Base-by-base conservation (phyloP, 2,797 vertebrate species). In the Mus spretus region DNA sequence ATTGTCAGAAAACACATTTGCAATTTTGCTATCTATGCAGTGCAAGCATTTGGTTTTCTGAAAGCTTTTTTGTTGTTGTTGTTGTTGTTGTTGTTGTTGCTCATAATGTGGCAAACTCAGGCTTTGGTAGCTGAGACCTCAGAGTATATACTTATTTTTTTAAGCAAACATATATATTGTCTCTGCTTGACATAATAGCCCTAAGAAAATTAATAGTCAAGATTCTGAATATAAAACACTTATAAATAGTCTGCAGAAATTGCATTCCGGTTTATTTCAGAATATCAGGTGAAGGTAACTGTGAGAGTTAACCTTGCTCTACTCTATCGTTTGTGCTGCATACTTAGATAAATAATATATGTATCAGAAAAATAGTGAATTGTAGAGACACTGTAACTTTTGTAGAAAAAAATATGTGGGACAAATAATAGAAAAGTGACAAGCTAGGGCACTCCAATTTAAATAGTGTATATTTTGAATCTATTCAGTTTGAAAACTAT, bases 181-280 rank as follows among this genome's bases (percentile, higher is more conserved):
- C 50, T 11, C 8, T 70, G 72, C 7, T 4, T 77, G 44, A 83
- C 53, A 9, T 0, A 19, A 4, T 53, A 53, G 6, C 34, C 9
- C 72, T 55, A 86, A 88, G n/a, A 8, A 79, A 93, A 79, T 93
- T 85, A 94, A 95, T 84, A 75, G 2, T 47, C 37, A 72, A 82
- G 2, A 61, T 89, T 70, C 47, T 50, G 55, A 3, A 31, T 87
- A 74, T 40, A 70, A 91, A 93, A 53, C 14, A 34, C 31, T 89
- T 82, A 61, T 17, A 89, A 70, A 70, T 61, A 17, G 20, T 89
- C 10, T 81, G 61, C 6, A 78, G 10, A 91, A 90, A 85, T 78
- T 70, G 20, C 44, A 6, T 74, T 47, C 9, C 20, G 57, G 3
- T 22, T 13, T 89, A 77, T 84, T 80, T 95, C 12, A 72, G 53